Conservation (phyloP, 2,797 vertebrate genomes). For the Peromyscus eremicus region DNA sequence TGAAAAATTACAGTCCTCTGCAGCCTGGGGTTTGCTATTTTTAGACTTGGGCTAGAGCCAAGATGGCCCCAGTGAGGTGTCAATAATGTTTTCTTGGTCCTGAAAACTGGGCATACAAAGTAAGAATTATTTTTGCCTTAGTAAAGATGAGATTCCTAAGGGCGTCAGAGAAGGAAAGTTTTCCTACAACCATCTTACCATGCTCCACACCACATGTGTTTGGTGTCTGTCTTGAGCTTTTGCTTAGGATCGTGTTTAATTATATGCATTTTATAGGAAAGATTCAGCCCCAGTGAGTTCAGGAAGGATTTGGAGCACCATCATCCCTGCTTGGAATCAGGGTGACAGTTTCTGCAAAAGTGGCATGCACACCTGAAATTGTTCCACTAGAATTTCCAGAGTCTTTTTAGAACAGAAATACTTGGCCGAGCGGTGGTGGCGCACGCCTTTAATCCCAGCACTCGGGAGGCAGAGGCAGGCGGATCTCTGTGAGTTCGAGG, state of each 20-base stretch:
- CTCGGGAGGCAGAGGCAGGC: no score
- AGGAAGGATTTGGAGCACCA: neutral
- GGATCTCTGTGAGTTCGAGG: no score
- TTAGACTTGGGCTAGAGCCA: constrained; percentile 58
- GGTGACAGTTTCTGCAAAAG: constrained; percentile 32
- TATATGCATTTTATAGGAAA: neutral
- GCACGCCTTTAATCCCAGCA: no score
- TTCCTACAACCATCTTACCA: neutral
- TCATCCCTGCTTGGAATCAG: neutral
- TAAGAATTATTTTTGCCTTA: constrained; percentile 46
- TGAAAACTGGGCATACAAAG: constrained; percentile 12
- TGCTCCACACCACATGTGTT: neutral
- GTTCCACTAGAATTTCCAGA: neutral
- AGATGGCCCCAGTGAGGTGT: constrained; percentile 57
- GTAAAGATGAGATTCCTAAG: constrained; percentile 33
- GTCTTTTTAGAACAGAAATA: neutral
- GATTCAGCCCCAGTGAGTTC: neutral
- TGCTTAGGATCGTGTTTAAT: neutral
- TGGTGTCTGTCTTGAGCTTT: neutral
- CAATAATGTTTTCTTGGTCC: constrained; percentile 45
- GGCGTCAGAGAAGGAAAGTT: neutral
- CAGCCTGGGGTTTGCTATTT: constrained; percentile 62
- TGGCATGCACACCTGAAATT: neutral
- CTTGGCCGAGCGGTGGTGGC: no score
- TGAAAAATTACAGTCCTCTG: constrained; percentile 41